A percentile compares a stretch with the other conserved stretches of the same genome.
phyloP scores from a whole-genome alignment of 2,797 vertebrate genomes.

The Sebastes iracundus region DNA sequence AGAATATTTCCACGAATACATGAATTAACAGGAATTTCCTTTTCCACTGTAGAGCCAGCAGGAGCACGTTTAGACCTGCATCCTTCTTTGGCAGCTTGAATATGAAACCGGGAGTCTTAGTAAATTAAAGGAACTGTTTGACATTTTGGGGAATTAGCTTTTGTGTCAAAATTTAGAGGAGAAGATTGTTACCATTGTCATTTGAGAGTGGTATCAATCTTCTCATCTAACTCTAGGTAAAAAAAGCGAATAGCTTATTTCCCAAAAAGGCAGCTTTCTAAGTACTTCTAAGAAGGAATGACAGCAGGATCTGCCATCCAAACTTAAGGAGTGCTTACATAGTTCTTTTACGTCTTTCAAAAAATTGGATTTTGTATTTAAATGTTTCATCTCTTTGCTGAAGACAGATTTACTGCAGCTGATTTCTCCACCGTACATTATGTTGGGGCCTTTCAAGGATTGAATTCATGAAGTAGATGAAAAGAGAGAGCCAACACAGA shows the following conservation, averaged over 20 bases:
- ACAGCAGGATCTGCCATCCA: neutral
- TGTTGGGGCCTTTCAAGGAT: constrained; percentile 15
- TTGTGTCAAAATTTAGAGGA: neutral
- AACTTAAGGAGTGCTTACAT: neutral
- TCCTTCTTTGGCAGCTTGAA: constrained; percentile 5
- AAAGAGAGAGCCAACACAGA: constrained; percentile 66
- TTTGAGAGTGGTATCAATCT: neutral
- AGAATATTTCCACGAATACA: constrained; percentile 20
- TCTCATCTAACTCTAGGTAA: neutral
- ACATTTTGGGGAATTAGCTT: neutral
- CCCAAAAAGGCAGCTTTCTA: neutral
- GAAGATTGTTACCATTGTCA: neutral
- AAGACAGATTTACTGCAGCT: neutral
- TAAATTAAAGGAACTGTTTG: neutral
- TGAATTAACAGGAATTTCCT: constrained; percentile 6
- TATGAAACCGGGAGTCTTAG: neutral
- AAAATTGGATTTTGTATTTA: constrained; percentile 27
- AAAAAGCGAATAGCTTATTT: too few relatives aligned
- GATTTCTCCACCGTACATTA: constrained; percentile 4
- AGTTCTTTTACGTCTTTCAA: neutral
- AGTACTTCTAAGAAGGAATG: neutral
- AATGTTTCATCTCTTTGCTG: constrained; percentile 40
- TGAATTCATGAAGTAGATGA: constrained; percentile 48
- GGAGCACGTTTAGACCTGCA: neutral
- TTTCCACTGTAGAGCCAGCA: neutral